Evolutionary conservation across 92 coral and sea anemone species (phyloP).

Genomic region (Phymanthus crucifer): DNA sequence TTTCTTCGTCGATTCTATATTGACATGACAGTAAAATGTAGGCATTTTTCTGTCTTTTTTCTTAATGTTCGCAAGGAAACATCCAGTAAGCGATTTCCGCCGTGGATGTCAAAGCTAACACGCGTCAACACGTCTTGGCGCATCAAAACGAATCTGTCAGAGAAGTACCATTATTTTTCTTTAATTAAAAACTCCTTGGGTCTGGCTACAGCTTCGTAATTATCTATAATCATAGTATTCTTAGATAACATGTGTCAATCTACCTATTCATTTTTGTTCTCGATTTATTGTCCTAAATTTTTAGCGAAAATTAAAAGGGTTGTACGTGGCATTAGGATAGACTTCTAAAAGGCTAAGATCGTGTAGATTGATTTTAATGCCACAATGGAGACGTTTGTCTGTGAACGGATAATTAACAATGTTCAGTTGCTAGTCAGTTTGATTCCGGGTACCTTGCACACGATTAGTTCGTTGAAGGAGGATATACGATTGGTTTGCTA

Average conservation of each 20-base stretch:
- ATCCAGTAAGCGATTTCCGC: neutral
- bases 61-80: conserved; percentile 3
- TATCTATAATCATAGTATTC: neutral
- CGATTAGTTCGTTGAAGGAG: neutral
- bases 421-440: neutral
- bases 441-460: neutral
- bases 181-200: neutral
- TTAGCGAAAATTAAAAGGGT: neutral
- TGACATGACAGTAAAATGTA: neutral
- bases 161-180: neutral
- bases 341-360: neutral
- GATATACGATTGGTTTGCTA: neutral
- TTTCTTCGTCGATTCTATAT: neutral
- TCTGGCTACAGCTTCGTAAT: neutral
- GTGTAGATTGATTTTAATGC: neutral
- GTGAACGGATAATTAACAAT: neutral
- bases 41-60: neutral
- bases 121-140: conserved; percentile 13
- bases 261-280: neutral
- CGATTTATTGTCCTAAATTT: neutral
- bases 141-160: neutral
- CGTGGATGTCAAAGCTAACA: neutral
- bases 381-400: neutral
- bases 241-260: neutral
- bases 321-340: neutral